Base-by-base conservation (phyloP, 1,140 invertebrate genomes). In the Theocolax elegans region DNA sequence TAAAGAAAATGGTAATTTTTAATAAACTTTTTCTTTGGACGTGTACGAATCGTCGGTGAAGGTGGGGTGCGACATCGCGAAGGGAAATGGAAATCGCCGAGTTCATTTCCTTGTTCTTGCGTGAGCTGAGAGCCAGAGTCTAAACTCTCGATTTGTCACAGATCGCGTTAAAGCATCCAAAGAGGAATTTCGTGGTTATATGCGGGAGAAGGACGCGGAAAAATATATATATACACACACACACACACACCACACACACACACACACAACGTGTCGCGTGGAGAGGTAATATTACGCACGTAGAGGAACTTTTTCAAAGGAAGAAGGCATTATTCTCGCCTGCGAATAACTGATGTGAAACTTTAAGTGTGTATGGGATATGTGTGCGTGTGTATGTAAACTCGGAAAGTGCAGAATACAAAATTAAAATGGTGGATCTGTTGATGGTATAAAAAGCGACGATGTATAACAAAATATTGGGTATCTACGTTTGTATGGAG, bases 71-170 rank as follows among this genome's bases (percentile, higher is more conserved):
- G 44, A 8, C 1, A n/a, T 25, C 25, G 31, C 56, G 19, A 38
- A 35, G 27, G 67, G 67, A 69, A 69, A 69, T 69, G 67, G 46
- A 69, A 69, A 63, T 69, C 59, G 59, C 35, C 59, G 35, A 69
- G 67, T 69, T 69, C 67, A 63, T 69, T 69, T 69, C 67, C 67
- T 63, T 69, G 67, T 63, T 63, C 59, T 56, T 62, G 67, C 59
- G 58, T 68, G 66, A 68, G 59, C 48, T 35, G 59, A 27, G 40
- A 63, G 49, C 58, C 2, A 54, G 40, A 69, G 56, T 63, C 40
- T 63, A 69, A 69, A 63, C 58, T 69, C 59, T 53, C 67, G 59
- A 69, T 63, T 63, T 69, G 67, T 63, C 67, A 62, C 13, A 17
- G 44, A 67, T 67, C 66, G 46, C 46, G 44, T 51, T 59, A 67